phyloP scores from a whole-genome alignment of 2,797 vertebrate genomes.

The Antennarius maculatus region DNA sequence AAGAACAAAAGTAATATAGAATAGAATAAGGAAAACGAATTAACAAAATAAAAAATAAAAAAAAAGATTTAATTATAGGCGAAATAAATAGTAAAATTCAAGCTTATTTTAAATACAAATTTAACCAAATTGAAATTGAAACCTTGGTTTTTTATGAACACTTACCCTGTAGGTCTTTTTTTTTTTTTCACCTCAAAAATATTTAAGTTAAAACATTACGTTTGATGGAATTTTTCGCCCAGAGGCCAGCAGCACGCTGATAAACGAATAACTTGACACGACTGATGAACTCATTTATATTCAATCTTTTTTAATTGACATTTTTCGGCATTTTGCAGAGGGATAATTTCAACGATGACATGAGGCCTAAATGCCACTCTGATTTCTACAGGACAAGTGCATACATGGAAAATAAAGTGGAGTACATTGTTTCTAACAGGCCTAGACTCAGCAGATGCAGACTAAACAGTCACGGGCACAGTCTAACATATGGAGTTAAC shows the following conservation, averaged over 20 bases:
- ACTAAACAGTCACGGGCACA: too few relatives aligned
- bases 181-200: background rate
- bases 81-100: too few relatives aligned
- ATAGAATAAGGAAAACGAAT: constrained; percentile 40
- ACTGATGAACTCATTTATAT: background rate
- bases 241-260: constrained; percentile 1
- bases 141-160: constrained; percentile 11
- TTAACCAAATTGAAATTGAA: constrained; percentile 4
- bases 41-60: constrained; percentile 17
- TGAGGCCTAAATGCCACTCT: constrained; percentile 15
- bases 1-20: constrained; percentile 52
- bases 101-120: too few relatives aligned
- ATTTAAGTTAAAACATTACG: too few relatives aligned
- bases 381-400: constrained; percentile 7
- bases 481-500: too few relatives aligned
- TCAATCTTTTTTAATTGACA: background rate
- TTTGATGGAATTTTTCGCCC: too few relatives aligned
- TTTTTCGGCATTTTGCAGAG: constrained; percentile 1
- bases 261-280: constrained; percentile 13
- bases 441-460: too few relatives aligned
- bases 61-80: constrained; percentile 18
- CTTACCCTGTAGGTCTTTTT: background rate
- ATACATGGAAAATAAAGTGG: constrained; percentile 24
- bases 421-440: background rate
- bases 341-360: constrained; percentile 5